phyloP scores from a whole-genome alignment of 2,797 vertebrate genomes.

The Odontamblyopus lacepedii region DNA sequence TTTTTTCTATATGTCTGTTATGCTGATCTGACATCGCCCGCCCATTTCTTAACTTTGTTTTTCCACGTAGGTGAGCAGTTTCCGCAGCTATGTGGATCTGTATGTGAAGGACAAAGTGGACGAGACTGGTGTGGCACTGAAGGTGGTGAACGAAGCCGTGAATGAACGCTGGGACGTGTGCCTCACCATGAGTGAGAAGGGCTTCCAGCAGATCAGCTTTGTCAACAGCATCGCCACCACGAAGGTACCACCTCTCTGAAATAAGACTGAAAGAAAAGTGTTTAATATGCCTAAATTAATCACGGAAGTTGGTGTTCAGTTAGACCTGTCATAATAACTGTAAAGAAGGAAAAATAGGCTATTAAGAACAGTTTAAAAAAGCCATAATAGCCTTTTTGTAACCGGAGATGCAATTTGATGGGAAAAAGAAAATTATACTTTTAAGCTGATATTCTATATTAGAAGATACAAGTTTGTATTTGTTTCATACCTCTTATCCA shows the following conservation, averaged over 20 bases:
- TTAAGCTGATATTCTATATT: no score
- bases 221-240: slow-evolving; percentile 99
- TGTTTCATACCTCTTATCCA: neutral
- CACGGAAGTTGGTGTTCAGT: no score
- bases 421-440: no score
- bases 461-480: no score
- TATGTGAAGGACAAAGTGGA: slow-evolving; percentile 95
- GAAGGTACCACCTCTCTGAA: slow-evolving; percentile 79
- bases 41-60: neutral
- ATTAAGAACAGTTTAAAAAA: no score
- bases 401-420: no score
- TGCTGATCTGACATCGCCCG: neutral
- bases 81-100: slow-evolving; percentile 94
- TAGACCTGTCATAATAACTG: no score
- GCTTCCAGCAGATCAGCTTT: slow-evolving; percentile 98
- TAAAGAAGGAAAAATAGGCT: no score
- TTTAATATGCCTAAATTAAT: no score
- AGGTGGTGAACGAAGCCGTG: slow-evolving; percentile 87
- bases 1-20: neutral
- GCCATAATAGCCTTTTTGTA: no score
- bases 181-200: slow-evolving; percentile 94
- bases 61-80: slow-evolving; percentile 81
- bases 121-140: slow-evolving; percentile 88
- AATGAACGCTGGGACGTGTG: slow-evolving; percentile 96
- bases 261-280: neutral